These are phyloP conservation scores for Zaprionus bogoriensis DNA, from an alignment of 2,888 invertebrate species.

Conservation along the genomic window DNA sequence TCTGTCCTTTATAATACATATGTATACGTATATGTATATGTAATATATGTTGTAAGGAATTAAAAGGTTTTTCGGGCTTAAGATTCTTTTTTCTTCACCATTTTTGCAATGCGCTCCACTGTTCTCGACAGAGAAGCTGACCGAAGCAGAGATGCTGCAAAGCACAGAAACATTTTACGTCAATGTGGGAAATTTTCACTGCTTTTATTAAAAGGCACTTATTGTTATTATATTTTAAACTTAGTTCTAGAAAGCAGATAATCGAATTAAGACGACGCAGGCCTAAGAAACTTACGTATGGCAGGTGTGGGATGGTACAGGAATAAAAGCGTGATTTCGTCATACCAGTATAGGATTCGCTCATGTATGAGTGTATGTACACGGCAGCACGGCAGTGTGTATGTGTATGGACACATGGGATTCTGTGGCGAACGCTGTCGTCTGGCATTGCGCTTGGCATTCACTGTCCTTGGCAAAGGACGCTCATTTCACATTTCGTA, in stretches of 20 bases:
- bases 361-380: not conserved
- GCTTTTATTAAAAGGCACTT: conserved; percentile 27
- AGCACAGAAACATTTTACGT: conserved; percentile 6
- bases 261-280: conserved; percentile 28
- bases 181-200: conserved; percentile 52
- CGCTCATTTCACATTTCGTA: conserved; percentile 45
- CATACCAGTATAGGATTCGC: conserved; percentile 4
- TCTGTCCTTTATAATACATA: too few species aligned
- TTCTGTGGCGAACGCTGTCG: conserved; percentile 32
- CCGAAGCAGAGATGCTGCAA: conserved; percentile 27
- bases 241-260: conserved; percentile 19
- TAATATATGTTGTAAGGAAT: too few species aligned
- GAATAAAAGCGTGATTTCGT: conserved; percentile 2
- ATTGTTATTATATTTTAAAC: conserved; percentile 30
- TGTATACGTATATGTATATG: too few species aligned
- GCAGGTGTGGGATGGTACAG: conserved; percentile 16
- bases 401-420: conserved; percentile 35
- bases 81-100: not conserved
- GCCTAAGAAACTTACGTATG: conserved; percentile 45
- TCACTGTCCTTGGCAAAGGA: conserved; percentile 66
- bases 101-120: conserved; percentile 2
- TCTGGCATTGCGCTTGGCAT: conserved; percentile 19
- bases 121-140: conserved; percentile 21
- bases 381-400: not conserved
- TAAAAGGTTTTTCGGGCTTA: not conserved